These are phyloP conservation scores for Anas platyrhynchos DNA, from an alignment of 2,113 vertebrate genomes.

Conservation along the genomic window DNA sequence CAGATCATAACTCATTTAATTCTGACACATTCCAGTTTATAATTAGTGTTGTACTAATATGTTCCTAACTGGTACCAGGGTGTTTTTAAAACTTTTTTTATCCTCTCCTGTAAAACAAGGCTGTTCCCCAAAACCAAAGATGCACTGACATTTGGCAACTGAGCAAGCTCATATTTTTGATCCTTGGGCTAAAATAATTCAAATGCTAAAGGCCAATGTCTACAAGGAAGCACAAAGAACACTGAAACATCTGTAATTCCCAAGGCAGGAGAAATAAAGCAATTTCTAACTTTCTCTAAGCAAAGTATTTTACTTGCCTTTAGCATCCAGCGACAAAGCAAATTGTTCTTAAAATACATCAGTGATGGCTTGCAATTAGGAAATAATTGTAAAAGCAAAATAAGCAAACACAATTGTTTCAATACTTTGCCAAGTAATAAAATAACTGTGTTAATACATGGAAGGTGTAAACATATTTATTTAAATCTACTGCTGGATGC, in stretches of 20 bases:
- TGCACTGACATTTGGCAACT: constrained; percentile 36
- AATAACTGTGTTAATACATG: not conserved
- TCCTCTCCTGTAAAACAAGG: constrained; percentile 52
- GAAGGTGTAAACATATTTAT: not conserved
- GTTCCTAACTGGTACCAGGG: constrained; percentile 61
- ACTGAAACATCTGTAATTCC: not conserved
- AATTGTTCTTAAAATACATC: constrained; percentile 31
- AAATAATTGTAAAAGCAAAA: constrained; percentile 12
- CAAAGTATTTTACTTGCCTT: not conserved
- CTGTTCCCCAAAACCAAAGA: constrained; percentile 52
- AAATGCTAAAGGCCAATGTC: not conserved
- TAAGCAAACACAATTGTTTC: constrained; percentile 1
- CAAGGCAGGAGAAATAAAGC: not conserved
- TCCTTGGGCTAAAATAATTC: constrained; percentile 39
- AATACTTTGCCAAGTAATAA: not conserved
- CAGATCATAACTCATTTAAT: constrained; percentile 78
- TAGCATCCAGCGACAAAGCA: not conserved
- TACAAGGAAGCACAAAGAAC: not conserved
- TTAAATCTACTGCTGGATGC: not conserved
- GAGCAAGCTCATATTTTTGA: not conserved
- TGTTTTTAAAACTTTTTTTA: constrained; percentile 45
- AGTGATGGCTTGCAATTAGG: constrained; percentile 4
- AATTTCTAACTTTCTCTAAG: constrained; percentile 5
- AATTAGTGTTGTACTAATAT: constrained; percentile 79
- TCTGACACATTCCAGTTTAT: constrained; percentile 78